Percentiles rank a stretch among this genome's conserved stretches.
These are phyloP conservation scores for Nycticebus coucang DNA, from an alignment of 2,113 vertebrate species.

Conservation along the genomic window DNA sequence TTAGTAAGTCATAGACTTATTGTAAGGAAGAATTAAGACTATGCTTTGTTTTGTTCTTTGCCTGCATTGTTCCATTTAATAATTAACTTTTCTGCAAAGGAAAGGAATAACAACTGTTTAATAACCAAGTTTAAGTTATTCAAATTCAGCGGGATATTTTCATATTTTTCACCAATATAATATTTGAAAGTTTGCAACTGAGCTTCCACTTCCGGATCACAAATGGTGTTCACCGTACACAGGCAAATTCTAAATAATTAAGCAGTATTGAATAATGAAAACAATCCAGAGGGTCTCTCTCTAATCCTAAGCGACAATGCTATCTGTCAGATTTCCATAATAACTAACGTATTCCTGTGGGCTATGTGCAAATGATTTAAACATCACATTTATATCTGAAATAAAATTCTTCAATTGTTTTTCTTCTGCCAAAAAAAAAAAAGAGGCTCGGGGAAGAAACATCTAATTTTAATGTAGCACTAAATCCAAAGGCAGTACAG, in stretches of 20 bases:
- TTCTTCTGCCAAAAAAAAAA: neutral
- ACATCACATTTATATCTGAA: conserved; percentile 60
- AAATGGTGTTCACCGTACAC: neutral
- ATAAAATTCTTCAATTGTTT: conserved; percentile 63
- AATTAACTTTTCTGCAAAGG: conserved; percentile 33
- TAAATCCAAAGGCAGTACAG: conserved; percentile 76
- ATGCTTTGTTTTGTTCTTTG: neutral
- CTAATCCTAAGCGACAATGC: neutral
- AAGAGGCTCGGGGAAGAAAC: conserved; percentile 52
- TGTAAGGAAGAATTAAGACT: conserved; percentile 19
- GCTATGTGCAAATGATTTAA: conserved; percentile 32
- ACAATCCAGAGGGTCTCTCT: neutral
- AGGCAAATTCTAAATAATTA: conserved; percentile 54
- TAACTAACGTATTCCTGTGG: conserved; percentile 43
- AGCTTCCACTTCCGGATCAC: conserved; percentile 7
- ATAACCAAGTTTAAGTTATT: conserved; percentile 15
- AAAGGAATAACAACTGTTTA: conserved; percentile 5
- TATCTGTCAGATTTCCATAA: conserved; percentile 41
- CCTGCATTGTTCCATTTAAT: neutral
- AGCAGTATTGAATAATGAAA: conserved; percentile 39
- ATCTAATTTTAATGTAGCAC: conserved; percentile 77
- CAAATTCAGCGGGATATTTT: neutral
- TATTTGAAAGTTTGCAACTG: neutral
- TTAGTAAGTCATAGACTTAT: neutral
- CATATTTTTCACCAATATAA: conserved; percentile 17